These are phyloP conservation scores for Micrasema longulum DNA, from an alignment of 1,140 invertebrate species.

Conservation along the genomic window DNA sequence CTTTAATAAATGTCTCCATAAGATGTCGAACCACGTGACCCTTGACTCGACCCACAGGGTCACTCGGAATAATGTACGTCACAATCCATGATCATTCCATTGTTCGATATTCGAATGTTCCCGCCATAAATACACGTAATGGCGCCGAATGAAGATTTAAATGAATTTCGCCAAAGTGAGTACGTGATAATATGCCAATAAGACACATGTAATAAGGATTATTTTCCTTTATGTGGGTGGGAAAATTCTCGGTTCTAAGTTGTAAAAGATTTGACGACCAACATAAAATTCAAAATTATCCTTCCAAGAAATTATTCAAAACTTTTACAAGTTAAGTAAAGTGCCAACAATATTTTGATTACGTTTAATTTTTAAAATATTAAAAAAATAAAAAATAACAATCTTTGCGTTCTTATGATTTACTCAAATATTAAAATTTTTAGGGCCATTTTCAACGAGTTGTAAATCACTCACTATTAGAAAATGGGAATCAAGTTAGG, in stretches of 20 bases:
- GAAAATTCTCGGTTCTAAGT: not conserved
- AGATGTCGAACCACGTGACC: conserved; percentile 20
- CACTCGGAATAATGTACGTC: conserved; percentile 12
- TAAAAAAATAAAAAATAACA: no score
- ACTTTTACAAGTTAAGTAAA: no score
- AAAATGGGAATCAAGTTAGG: no score
- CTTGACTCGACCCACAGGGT: conserved; percentile 6
- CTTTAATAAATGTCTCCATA: conserved; percentile 23
- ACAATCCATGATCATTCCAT: conserved; percentile 31
- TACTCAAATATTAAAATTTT: no score
- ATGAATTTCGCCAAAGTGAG: conserved; percentile 21
- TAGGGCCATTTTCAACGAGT: no score
- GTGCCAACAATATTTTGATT: no score
- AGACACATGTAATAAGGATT: not conserved
- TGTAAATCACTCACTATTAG: no score
- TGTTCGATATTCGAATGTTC: conserved; percentile 30
- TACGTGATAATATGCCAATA: conserved; percentile 38
- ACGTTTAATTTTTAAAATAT: no score
- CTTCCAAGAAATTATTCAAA: no score
- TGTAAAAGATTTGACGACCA: not conserved
- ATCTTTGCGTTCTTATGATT: no score
- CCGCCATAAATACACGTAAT: conserved; percentile 29
- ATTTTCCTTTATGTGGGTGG: not conserved
- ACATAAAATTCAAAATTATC: no score
- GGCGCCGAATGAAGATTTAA: conserved; percentile 35